Percentiles rank a stretch among this genome's conserved stretches.
These are phyloP conservation scores for Camponotus pennsylvanicus DNA, from an alignment of 1,140 invertebrate genomes.

Conservation along the genomic window DNA sequence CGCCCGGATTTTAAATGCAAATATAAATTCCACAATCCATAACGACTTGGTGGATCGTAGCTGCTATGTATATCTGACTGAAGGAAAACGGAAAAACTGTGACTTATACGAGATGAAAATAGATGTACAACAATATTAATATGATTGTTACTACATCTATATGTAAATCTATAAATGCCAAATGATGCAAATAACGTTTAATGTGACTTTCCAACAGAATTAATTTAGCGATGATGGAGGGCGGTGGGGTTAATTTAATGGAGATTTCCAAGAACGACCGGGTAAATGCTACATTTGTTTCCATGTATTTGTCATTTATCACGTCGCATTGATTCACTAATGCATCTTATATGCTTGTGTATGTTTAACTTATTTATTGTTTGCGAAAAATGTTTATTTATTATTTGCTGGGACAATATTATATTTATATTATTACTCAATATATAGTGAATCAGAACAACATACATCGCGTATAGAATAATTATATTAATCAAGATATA, in stretches of 20 bases:
- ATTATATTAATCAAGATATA: constrained; percentile 27
- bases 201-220: neutral
- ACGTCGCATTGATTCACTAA: constrained; percentile 52
- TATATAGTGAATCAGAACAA: neutral
- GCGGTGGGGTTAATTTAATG: too few relatives aligned
- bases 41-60: constrained; percentile 34
- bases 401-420: constrained; percentile 54
- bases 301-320: constrained; percentile 38
- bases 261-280: too few relatives aligned
- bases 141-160: neutral
- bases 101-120: neutral
- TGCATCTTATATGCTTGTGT: constrained; percentile 43
- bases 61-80: neutral
- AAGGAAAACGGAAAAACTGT: constrained; percentile 11
- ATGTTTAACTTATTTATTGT: constrained; percentile 58
- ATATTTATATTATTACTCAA: constrained; percentile 38
- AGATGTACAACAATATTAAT: neutral
- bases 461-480: constrained; percentile 33
- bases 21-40: constrained; percentile 71
- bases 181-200: neutral
- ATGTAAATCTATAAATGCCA: neutral
- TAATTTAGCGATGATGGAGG: too few relatives aligned
- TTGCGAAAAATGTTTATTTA: constrained; percentile 62
- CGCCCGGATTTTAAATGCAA: constrained; percentile 76
- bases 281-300: neutral